Conservation (phyloP, 2,797 vertebrate genomes). For the Rhinophrynus dorsalis region DNA sequence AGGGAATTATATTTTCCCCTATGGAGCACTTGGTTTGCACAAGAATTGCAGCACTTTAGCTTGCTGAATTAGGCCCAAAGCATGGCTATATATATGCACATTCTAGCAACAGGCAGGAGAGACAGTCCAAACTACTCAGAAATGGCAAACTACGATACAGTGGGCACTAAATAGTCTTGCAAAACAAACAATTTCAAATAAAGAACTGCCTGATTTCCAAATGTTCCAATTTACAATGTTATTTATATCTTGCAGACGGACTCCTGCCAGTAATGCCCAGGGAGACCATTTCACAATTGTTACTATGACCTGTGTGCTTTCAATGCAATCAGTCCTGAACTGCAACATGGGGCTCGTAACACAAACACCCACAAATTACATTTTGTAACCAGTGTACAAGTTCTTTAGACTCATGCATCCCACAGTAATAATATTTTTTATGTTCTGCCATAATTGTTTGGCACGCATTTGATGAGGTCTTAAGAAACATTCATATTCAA, state of each 20-base stretch:
- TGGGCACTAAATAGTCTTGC: too few relatives aligned
- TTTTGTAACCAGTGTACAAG: background rate
- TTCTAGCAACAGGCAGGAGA: too few relatives aligned
- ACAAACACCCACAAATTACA: background rate
- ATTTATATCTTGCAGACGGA: background rate
- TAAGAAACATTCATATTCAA: background rate
- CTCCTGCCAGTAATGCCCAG: background rate
- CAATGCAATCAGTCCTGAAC: background rate
- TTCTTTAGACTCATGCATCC: background rate
- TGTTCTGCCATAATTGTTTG: conserved; percentile 3
- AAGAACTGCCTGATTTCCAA: background rate
- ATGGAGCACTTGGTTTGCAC: too few relatives aligned
- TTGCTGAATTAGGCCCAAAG: too few relatives aligned
- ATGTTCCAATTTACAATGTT: background rate
- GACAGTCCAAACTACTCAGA: too few relatives aligned
- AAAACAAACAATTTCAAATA: background rate
- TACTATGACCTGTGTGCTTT: background rate
- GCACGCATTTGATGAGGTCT: background rate
- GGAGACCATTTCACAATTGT: background rate
- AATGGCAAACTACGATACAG: too few relatives aligned
- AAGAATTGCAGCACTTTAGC: too few relatives aligned
- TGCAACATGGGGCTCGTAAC: background rate
- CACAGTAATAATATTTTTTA: background rate
- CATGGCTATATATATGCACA: too few relatives aligned
- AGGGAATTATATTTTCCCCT: too few relatives aligned